These are phyloP conservation scores for Phlogophora meticulosa DNA, from an alignment of 2,888 invertebrate genomes.

Conservation along the genomic window DNA sequence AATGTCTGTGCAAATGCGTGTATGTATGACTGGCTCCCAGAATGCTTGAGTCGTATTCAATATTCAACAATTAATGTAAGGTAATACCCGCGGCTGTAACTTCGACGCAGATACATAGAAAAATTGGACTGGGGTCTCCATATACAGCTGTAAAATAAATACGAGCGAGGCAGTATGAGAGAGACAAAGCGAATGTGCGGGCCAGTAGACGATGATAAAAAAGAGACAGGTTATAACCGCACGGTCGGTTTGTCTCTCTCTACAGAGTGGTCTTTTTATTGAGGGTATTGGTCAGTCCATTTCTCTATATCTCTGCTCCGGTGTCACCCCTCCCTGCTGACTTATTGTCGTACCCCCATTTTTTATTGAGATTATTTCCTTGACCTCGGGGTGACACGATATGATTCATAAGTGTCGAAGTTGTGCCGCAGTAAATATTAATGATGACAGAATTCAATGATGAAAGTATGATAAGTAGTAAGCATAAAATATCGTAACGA, in stretches of 20 bases:
- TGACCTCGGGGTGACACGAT: constrained; percentile 13
- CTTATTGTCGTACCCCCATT: constrained; percentile 39
- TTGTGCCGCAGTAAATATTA: constrained; percentile 69
- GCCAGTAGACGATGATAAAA: no score
- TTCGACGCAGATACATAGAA: no score
- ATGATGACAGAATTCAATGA: constrained; percentile 72
- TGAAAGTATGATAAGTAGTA: constrained; percentile 81
- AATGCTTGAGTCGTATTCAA: constrained; percentile 80
- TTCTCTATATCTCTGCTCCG: background rate
- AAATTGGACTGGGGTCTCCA: no score
- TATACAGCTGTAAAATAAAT: no score
- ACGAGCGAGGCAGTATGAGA: no score
- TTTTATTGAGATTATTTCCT: constrained; percentile 62
- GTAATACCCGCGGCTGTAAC: constrained; percentile 65
- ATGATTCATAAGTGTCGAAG: constrained; percentile 47
- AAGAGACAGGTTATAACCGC: no score
- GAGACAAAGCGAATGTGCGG: no score
- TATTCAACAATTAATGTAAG: constrained; percentile 75
- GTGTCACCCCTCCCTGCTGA: background rate
- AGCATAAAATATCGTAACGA: constrained; percentile 84
- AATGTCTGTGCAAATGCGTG: constrained; percentile 68
- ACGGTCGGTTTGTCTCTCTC: background rate
- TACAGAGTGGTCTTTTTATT: no score
- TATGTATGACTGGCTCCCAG: constrained; percentile 65
- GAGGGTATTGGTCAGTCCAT: no score